These are phyloP conservation scores for Diceros bicornis DNA, from an alignment of 2,797 vertebrate species.

Conservation along the genomic window DNA sequence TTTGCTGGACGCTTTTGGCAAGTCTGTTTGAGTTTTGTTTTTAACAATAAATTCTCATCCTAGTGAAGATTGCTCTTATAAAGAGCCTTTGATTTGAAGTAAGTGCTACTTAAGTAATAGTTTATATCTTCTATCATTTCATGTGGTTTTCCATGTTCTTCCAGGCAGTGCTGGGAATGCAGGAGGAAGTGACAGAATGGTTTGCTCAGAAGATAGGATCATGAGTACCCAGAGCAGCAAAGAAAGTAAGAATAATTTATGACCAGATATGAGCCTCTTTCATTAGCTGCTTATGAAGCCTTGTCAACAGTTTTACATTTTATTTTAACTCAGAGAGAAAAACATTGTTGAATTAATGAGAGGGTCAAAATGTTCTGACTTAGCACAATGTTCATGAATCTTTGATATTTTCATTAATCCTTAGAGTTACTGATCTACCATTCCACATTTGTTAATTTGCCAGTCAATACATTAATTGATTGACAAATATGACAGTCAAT, in stretches of 20 bases:
- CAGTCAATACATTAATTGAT: background rate
- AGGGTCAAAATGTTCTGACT: background rate
- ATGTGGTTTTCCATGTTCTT: background rate
- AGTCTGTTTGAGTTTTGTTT: constrained; percentile 10
- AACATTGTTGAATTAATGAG: constrained; percentile 13
- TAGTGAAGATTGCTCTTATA: background rate
- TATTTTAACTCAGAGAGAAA: constrained; percentile 39
- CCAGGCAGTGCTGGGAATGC: background rate
- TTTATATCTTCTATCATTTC: background rate
- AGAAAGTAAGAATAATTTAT: background rate
- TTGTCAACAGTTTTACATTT: background rate
- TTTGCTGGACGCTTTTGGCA: background rate
- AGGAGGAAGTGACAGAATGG: background rate
- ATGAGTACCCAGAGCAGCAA: background rate
- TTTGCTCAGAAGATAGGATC: background rate
- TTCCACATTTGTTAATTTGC: constrained; percentile 28
- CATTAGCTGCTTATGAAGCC: background rate
- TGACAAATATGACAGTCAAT: background rate
- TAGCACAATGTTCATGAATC: constrained; percentile 35
- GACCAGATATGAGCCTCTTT: background rate
- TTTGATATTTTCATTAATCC: constrained; percentile 37
- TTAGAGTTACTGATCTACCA: background rate
- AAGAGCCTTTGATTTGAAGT: constrained; percentile 27
- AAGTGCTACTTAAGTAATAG: background rate
- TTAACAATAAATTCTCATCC: background rate